Base-by-base conservation (phyloP, 2,113 vertebrate species). In the Emydura subglobosa region DNA sequence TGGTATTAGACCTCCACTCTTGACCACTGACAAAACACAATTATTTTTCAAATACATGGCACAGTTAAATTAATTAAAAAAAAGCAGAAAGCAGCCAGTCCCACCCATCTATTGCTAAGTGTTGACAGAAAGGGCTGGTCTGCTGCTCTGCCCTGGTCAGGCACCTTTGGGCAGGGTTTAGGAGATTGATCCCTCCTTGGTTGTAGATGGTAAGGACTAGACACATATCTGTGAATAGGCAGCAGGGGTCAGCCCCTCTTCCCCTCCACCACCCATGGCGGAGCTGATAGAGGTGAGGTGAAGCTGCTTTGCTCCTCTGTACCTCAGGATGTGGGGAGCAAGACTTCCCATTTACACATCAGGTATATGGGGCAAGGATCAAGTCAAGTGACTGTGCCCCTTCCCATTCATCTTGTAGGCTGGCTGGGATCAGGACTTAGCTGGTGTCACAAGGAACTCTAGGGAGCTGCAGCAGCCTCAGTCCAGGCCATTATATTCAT, bases 1-100 rank as follows among this genome's bases (percentile, higher is more conserved):
- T 31, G 16, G 10, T 17, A 82, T 57, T 4, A 13, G 59, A 50
- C 49, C 89, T 42, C 79, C 51, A 22, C 79, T 88, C 88, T 59
- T 2, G 74, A 80, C 82, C 65, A 25, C 12, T 5, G 7, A 39
- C 9, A 21, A 11, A 27, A 54, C 78, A 76, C 85, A 11, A 0
- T 83, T 65, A 76, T 47, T 29, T 27, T 12, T 0, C 1, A 76
- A 59, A 94, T 19, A 0, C 0, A 24, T 0, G 42, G 24, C 34
- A 78, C 54, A 4, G 10, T 91, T 42, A 12, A 34, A 11, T 14
- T 22, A 51, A 9, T 29, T 27, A 47, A 25, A 65, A 65, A 74
- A 85, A 88, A 85, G 47, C 51, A 55, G 42, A 53, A 39, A 10
- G 42, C 42, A 44, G 42, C 42, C 74, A 29, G 42, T 47, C 42